Evolutionary conservation across 1,140 invertebrate genomes (phyloP).

Genomic region (Musca vetustissima): DNA sequence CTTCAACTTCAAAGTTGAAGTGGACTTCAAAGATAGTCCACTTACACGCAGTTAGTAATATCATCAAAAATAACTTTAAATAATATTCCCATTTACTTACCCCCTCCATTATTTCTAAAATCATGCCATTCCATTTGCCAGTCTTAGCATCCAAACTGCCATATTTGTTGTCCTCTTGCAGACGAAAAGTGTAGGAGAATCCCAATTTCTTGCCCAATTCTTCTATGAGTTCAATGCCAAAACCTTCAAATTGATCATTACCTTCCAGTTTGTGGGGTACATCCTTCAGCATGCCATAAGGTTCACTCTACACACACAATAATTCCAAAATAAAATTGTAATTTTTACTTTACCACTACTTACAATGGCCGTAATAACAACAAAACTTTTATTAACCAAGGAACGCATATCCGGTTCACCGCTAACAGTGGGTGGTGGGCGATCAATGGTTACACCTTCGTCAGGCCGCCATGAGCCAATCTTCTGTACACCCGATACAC

Average conservation of each 20-base stretch:
- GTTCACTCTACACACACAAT: slow-evolving; percentile 65
- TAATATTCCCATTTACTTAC: slow-evolving; percentile 60
- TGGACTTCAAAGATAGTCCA: too few relatives aligned
- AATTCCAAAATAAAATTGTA: background rate
- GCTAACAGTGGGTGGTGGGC: slow-evolving; percentile 51
- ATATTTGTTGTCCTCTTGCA: slow-evolving; percentile 76
- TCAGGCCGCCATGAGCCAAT: slow-evolving; percentile 73
- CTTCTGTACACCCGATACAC: slow-evolving; percentile 65
- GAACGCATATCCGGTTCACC: slow-evolving; percentile 58
- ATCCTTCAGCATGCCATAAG: slow-evolving; percentile 84
- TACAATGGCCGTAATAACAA: slow-evolving; percentile 83
- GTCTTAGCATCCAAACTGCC: slow-evolving; percentile 66
- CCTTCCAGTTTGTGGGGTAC: slow-evolving; percentile 70
- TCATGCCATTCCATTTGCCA: slow-evolving; percentile 85
- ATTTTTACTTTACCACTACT: slow-evolving; percentile 35
- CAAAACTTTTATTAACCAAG: slow-evolving; percentile 81
- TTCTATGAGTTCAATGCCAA: slow-evolving; percentile 78
- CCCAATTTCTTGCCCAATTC: slow-evolving; percentile 72
- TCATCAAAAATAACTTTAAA: too few relatives aligned
- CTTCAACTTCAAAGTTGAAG: too few relatives aligned
- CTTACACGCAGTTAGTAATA: too few relatives aligned
- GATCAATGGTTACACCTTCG: slow-evolving; percentile 57
- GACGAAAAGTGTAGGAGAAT: slow-evolving; percentile 85
- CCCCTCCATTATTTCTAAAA: slow-evolving; percentile 75
- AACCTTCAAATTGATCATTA: slow-evolving; percentile 82